A percentile compares a stretch with the other conserved stretches of the same genome.
Evolutionary conservation across 2,113 vertebrate genomes (phyloP).

Genomic region (Lagenorhynchus albirostris): DNA sequence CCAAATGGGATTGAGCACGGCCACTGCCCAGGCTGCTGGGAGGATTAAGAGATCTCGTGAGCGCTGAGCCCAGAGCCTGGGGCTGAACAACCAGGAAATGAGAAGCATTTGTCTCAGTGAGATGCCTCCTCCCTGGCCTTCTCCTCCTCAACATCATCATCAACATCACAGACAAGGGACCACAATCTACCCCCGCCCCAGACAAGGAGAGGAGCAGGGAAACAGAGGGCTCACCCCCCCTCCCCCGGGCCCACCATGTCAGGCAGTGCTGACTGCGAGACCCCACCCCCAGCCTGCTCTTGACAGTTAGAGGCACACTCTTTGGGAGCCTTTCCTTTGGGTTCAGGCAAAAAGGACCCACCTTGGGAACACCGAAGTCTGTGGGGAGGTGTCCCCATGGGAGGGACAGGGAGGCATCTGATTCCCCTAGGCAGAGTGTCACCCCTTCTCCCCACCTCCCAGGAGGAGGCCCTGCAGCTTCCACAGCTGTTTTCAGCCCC

Average conservation of each 20-base stretch:
- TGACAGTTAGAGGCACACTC: too few species aligned
- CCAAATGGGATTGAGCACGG: accelerated
- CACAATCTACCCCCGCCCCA: neutral
- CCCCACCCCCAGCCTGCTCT: neutral
- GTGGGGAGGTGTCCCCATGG: neutral
- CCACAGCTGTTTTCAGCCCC: neutral
- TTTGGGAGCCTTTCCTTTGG: neutral
- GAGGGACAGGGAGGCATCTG: too few species aligned
- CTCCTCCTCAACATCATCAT: too few species aligned
- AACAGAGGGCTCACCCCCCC: too few species aligned
- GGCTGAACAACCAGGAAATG: too few species aligned
- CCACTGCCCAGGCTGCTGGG: neutral
- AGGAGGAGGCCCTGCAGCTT: neutral
- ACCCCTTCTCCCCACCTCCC: too few species aligned
- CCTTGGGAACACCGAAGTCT: accelerated
- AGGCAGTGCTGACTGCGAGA: neutral
- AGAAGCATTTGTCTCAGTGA: too few species aligned
- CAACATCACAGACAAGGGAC: too few species aligned
- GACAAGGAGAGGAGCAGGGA: neutral
- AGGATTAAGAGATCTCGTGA: accelerated
- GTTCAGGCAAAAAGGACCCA: neutral
- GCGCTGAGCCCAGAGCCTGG: too few species aligned
- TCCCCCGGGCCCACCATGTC: accelerated
- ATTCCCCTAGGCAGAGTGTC: neutral
- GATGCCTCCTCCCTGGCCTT: too few species aligned